Conservation (phyloP, 2,797 vertebrate species). For the Anas bernieri region DNA sequence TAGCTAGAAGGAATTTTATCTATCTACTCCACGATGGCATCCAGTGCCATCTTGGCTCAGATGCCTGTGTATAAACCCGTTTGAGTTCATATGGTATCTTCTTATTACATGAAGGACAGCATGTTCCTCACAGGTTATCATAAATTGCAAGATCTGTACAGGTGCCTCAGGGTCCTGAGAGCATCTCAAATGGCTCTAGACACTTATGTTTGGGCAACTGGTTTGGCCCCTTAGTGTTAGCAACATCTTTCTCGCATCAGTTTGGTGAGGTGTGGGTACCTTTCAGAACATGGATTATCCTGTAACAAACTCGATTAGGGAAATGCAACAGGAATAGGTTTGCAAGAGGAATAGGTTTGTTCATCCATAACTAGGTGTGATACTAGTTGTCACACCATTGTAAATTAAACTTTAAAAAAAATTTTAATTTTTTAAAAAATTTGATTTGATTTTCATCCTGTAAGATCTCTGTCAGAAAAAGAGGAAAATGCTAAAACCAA, state of each 20-base stretch:
- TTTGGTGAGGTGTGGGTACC: no score
- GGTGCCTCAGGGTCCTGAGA: neutral
- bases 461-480: neutral
- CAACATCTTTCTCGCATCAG: neutral
- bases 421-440: neutral
- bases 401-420: no score
- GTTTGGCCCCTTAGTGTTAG: no score
- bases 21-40: neutral
- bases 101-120: neutral
- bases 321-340: neutral
- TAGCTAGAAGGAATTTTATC: neutral
- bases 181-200: neutral
- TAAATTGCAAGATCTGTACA: neutral
- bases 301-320: neutral
- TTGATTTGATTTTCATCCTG: neutral
- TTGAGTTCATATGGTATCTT: no score
- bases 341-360: neutral
- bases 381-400: neutral
- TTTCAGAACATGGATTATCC: rapidly evolving
- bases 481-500: neutral
- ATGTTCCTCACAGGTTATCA: neutral
- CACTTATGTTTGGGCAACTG: neutral
- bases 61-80: neutral
- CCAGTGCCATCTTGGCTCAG: neutral
- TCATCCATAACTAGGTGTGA: neutral